Conservation (phyloP, 2,888 invertebrate genomes). For the Flabesymbios commensalis region DNA sequence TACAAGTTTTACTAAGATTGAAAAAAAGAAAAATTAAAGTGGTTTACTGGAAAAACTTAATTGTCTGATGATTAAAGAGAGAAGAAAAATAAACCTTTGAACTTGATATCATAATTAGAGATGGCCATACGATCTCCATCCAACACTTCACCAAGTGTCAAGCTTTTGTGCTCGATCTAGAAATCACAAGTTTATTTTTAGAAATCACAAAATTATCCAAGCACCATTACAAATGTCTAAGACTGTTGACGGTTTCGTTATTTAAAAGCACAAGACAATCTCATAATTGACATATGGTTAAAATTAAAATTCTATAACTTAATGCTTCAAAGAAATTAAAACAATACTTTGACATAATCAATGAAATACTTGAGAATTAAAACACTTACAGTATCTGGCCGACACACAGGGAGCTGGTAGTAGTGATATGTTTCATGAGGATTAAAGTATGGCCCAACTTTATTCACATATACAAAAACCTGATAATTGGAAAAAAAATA, state of each 20-base stretch:
- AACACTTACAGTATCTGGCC: conserved; percentile 62
- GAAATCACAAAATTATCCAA: background rate
- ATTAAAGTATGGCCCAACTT: conserved; percentile 66
- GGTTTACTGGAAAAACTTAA: too few relatives aligned
- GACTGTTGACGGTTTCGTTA: too few relatives aligned
- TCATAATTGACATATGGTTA: too few relatives aligned
- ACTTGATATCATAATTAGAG: conserved; percentile 62
- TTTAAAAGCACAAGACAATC: too few relatives aligned
- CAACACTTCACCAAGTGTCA: conserved; percentile 65
- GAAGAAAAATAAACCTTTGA: too few relatives aligned
- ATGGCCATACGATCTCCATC: conserved; percentile 66
- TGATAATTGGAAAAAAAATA: conserved; percentile 18
- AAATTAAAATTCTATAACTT: too few relatives aligned
- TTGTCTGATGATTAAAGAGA: too few relatives aligned
- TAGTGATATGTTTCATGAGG: conserved; percentile 66
- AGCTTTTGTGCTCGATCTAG: conserved; percentile 64
- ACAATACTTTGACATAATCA: background rate
- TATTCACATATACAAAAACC: conserved; percentile 65
- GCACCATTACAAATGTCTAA: too few relatives aligned
- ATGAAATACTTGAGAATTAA: background rate
- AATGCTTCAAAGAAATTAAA: background rate
- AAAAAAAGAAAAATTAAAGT: too few relatives aligned
- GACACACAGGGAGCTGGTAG: conserved; percentile 64
- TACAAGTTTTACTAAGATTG: too few relatives aligned
- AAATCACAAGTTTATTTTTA: conserved; percentile 11